Evolutionary conservation across 2,888 invertebrate genomes (phyloP).

Genomic region (Cosmopolites sordidus): DNA sequence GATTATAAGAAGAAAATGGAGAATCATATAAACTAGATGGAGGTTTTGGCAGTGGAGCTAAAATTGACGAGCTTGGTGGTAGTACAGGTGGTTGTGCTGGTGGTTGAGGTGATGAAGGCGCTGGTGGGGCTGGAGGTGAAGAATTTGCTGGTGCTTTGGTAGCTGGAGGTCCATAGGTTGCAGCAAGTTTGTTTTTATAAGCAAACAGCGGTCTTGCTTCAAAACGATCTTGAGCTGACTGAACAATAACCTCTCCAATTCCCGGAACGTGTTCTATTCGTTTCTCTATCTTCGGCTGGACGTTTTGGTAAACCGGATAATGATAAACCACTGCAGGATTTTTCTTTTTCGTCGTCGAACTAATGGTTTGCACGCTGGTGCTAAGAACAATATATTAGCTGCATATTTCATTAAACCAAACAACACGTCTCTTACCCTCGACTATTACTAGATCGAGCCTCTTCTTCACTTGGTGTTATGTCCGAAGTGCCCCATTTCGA

Average conservation of each 20-base stretch:
- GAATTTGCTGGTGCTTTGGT: slow-evolving; percentile 8
- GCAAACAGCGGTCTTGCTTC: slow-evolving; percentile 45
- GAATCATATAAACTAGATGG: slow-evolving; percentile 37
- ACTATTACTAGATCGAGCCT: neutral
- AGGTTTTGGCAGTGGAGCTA: slow-evolving; percentile 19
- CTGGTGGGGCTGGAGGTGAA: slow-evolving; percentile 6
- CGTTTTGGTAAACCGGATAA: slow-evolving; percentile 32
- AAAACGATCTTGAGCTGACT: slow-evolving; percentile 42
- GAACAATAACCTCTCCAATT: slow-evolving; percentile 41
- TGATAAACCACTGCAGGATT: slow-evolving; percentile 31
- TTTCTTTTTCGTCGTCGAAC: slow-evolving; percentile 12
- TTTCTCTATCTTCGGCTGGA: slow-evolving; percentile 21
- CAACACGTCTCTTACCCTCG: slow-evolving; percentile 6
- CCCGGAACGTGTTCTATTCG: slow-evolving; percentile 35
- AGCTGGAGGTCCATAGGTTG: slow-evolving; percentile 18
- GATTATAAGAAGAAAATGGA: slow-evolving; percentile 41
- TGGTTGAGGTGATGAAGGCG: slow-evolving; percentile 19
- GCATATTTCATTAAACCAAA: neutral
- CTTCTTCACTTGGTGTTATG: neutral
- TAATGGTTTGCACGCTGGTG: slow-evolving; percentile 1
- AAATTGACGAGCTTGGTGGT: slow-evolving; percentile 17
- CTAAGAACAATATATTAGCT: neutral
- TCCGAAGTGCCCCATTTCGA: slow-evolving; percentile 38
- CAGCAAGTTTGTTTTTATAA: slow-evolving; percentile 30
- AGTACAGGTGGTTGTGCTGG: slow-evolving; percentile 20